Conservation (phyloP, 1,140 invertebrate genomes). For the Ptiloglossa arizonensis region DNA sequence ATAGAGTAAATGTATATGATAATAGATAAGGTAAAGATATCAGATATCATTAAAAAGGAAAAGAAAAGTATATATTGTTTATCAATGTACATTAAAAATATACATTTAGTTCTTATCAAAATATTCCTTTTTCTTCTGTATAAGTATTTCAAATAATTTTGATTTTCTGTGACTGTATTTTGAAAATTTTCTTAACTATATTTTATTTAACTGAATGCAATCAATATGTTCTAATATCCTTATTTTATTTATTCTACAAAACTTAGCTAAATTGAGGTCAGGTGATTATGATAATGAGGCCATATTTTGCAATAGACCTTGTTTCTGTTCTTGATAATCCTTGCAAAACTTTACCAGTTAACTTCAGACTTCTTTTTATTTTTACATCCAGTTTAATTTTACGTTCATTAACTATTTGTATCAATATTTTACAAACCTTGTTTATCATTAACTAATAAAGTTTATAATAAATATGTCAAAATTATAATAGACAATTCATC, state of each 20-base stretch:
- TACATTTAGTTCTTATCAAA: neutral
- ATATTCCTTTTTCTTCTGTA: neutral
- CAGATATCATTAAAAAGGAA: neutral
- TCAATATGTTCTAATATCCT: neutral
- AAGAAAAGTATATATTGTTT: neutral
- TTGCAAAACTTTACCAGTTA: too few species aligned
- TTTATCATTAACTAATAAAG: too few species aligned
- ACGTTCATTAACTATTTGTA: too few species aligned
- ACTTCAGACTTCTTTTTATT: too few species aligned
- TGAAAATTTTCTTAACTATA: neutral
- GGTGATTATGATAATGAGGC: neutral
- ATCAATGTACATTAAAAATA: neutral
- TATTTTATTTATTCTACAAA: neutral
- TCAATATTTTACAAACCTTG: too few species aligned
- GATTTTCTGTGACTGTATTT: neutral
- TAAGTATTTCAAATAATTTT: neutral
- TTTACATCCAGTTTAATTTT: too few species aligned
- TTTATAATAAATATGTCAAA: too few species aligned
- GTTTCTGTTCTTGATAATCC: neutral
- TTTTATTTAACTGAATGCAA: too few species aligned
- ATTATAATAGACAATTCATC: too few species aligned
- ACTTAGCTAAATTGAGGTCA: neutral
- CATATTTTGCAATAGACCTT: neutral
- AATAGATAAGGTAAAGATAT: constrained; percentile 39
- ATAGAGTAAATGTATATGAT: too few species aligned